Evolutionary conservation across 2,797 vertebrate species (phyloP).

Genomic region (Miichthys miiuy): DNA sequence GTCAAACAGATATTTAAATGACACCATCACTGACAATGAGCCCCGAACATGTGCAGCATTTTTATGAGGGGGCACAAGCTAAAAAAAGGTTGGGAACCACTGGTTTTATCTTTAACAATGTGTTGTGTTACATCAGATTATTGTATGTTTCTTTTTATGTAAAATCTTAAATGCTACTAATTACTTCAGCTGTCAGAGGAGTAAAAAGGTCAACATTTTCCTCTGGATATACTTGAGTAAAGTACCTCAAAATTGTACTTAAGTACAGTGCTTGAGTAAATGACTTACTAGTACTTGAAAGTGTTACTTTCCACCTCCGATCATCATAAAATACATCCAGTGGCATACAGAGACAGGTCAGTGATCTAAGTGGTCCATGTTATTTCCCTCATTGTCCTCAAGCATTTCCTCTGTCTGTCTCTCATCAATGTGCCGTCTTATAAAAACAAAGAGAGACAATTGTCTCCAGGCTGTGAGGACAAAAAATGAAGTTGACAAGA

Average conservation of each 20-base stretch:
- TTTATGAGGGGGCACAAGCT: no score
- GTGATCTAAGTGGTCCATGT: background rate
- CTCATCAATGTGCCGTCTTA: constrained; percentile 20
- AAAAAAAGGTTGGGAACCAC: no score
- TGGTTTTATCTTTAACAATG: no score
- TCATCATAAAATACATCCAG: background rate
- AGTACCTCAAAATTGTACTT: background rate
- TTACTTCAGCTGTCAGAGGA: no score
- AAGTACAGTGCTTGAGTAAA: background rate
- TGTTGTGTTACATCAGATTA: no score
- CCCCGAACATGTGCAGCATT: no score
- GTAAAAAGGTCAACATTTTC: no score
- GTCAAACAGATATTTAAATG: background rate
- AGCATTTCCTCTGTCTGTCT: constrained; percentile 1
- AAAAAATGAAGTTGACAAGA: constrained; percentile 7
- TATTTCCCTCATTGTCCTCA: background rate
- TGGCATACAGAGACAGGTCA: background rate
- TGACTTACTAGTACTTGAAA: background rate
- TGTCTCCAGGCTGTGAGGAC: constrained; percentile 14
- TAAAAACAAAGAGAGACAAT: background rate
- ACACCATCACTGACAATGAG: background rate
- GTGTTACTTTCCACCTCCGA: background rate
- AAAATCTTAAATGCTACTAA: no score
- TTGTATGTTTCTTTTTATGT: no score
- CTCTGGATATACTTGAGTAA: background rate